These are phyloP conservation scores for Chamaea fasciata DNA, from an alignment of 2,113 vertebrate species.

Conservation along the genomic window DNA sequence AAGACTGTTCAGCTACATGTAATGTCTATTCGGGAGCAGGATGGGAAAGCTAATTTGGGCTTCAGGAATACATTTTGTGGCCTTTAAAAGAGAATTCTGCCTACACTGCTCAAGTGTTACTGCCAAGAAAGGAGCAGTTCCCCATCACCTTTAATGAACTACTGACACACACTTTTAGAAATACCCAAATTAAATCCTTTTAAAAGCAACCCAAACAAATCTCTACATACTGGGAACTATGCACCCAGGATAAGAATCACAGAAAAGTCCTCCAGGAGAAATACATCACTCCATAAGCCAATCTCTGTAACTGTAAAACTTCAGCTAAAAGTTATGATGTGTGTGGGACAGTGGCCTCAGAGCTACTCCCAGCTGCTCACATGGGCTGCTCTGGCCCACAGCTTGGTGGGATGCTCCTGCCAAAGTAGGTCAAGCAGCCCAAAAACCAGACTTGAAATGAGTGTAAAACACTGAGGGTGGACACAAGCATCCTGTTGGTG, in stretches of 20 bases:
- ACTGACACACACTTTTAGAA: not conserved
- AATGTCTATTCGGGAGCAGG: not conserved
- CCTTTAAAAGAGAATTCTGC: not conserved
- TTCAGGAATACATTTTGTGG: not conserved
- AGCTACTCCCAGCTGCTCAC: not conserved
- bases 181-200: not conserved
- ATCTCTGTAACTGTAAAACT: not conserved
- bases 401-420: not conserved
- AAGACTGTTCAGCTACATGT: not conserved
- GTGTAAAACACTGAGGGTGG: not conserved
- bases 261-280: not conserved
- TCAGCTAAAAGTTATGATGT: accelerated
- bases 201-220: not conserved
- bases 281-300: not conserved
- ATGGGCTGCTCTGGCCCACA: not conserved
- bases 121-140: not conserved
- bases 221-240: not conserved
- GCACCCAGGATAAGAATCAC: not conserved
- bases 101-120: not conserved
- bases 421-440: not conserved
- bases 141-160: not conserved
- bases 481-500: not conserved
- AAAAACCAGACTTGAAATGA: not conserved
- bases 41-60: not conserved
- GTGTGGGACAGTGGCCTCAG: not conserved